Percentiles rank a stretch among this genome's conserved stretches.
These are phyloP conservation scores for Anguilla obscura DNA, from an alignment of 2,797 vertebrate species.

Conservation along the genomic window DNA sequence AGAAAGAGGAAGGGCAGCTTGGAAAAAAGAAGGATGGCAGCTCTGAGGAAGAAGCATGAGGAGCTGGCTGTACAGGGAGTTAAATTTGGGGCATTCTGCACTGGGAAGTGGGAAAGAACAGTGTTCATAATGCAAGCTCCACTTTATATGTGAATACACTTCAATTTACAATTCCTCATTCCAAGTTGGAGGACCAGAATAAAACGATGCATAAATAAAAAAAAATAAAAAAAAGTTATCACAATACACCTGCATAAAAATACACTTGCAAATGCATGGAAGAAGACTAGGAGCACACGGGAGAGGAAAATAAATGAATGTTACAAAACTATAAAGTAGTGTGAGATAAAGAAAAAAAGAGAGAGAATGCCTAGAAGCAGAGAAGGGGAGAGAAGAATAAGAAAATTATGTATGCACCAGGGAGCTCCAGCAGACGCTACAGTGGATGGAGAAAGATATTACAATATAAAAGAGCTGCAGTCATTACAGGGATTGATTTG, in stretches of 20 bases:
- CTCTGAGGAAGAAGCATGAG: not conserved
- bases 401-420: not conserved
- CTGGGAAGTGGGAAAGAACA: slow-evolving; percentile 29
- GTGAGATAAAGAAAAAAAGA: not conserved
- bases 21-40: not conserved
- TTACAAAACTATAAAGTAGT: not conserved
- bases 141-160: not conserved
- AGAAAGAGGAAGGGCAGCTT: not conserved
- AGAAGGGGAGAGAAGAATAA: not conserved
- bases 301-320: not conserved
- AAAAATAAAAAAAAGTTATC: not conserved
- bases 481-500: not conserved
- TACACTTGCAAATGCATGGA: slow-evolving; percentile 21
- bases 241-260: not conserved
- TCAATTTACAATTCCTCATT: not conserved
- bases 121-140: not conserved
- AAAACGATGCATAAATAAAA: not conserved
- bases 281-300: slow-evolving; percentile 34
- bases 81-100: too few species aligned
- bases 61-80: too few species aligned
- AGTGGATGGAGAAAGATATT: not conserved
- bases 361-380: not conserved
- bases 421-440: not conserved
- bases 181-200: not conserved
- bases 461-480: not conserved